phyloP scores from a whole-genome alignment of 2,113 vertebrate species.

The Struthidea cinerea region DNA sequence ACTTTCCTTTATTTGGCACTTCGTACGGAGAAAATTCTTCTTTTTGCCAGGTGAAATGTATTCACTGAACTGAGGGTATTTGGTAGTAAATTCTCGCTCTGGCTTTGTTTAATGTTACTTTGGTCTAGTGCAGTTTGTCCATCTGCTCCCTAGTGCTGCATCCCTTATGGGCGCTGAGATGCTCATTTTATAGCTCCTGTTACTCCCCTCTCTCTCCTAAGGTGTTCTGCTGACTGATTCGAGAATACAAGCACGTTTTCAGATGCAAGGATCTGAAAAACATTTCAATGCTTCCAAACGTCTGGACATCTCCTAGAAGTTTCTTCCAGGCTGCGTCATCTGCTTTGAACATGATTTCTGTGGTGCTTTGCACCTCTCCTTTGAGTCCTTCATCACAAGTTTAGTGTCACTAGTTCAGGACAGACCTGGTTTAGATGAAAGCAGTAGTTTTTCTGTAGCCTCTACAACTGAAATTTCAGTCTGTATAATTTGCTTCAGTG shows the following conservation, averaged over 20 bases:
- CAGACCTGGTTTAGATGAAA: neutral
- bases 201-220: neutral
- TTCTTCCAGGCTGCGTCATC: neutral
- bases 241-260: neutral
- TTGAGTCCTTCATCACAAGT: neutral
- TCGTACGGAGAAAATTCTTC: neutral
- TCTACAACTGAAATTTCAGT: neutral
- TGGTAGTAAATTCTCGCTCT: neutral
- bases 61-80: neutral
- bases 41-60: neutral
- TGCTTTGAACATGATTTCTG: neutral
- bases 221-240: neutral
- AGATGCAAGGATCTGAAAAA: neutral
- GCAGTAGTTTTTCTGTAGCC: neutral
- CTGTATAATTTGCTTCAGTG: neutral
- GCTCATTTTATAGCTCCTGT: neutral
- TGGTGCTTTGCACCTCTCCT: neutral
- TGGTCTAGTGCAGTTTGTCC: neutral
- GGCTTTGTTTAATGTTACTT: neutral
- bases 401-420: neutral
- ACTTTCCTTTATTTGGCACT: neutral
- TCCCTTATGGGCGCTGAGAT: neutral
- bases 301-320: neutral
- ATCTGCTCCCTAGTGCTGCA: neutral
- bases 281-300: neutral